Evolutionary conservation across 2,888 invertebrate genomes (phyloP), one percentile per base, ranked within the genome.

Genomic region (Diaperis boleti): DNA sequence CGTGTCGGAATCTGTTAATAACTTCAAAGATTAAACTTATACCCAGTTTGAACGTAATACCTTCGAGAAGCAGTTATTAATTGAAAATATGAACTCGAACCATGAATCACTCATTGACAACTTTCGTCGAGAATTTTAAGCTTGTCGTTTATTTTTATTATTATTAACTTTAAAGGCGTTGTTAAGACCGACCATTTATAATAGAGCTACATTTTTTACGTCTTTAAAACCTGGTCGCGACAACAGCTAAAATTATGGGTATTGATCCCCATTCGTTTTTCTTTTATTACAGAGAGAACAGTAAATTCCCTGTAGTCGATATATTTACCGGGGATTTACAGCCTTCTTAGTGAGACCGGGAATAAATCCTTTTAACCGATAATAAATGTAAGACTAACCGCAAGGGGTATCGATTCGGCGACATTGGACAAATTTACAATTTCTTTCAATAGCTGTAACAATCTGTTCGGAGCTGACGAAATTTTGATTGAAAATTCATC

Each of bases 281-380:
- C 33, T 33, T 33, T 33, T 33, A 33, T 33, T 33, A 33, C 33
- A 33, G 11, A 26, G n/a, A 33, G 33, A 33, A 33, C 33, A 33
- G 11, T 11, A 13, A 33, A 33, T 33, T 13, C 33, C 13, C 33
- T 33, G 33, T 33, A 33, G 33, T 33, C 33, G 13, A 33, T 33
- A 33, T 33, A 33, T 33, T 33, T 13, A 13, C 33, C 5, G 2
- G 33, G 13, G 11, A 33, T 33, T 33, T 33, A 33, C 33, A 33
- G 13, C 33, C 33, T 10, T 5, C 33, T 33, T n/a, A 33, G 8
- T 10, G 33, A n/a, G 33, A 33, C 2, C 2, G n/a, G 11, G n/a
- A 33, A 33, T 33, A 33, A 33, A 33, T 33, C 33, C 33, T 33
- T 33, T 33, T 33, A 11, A 33, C 33, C 10, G 11, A 33, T 33